These are phyloP conservation scores for Clusia tigrina DNA, from an alignment of 2,888 invertebrate genomes.

Conservation along the genomic window DNA sequence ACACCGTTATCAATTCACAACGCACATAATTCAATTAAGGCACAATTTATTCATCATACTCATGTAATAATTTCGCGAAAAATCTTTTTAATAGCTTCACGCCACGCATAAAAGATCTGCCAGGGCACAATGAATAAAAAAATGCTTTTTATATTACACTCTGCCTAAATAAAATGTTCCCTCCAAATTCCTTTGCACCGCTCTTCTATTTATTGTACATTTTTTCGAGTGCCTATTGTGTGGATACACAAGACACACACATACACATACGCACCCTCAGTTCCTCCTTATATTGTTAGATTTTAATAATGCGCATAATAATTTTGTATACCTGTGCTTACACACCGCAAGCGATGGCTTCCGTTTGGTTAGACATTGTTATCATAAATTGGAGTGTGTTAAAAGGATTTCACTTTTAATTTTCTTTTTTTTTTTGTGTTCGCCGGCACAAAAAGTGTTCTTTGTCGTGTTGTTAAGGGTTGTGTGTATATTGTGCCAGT, in stretches of 20 bases:
- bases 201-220: background rate
- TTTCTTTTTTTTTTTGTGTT: background rate
- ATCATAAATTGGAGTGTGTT: background rate
- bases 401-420: background rate
- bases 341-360: background rate
- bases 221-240: background rate
- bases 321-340: background rate
- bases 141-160: too few species aligned
- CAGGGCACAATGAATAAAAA: background rate
- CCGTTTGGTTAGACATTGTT: background rate
- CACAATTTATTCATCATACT: conserved; percentile 10
- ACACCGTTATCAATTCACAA: background rate
- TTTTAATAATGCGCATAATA: conserved; percentile 6
- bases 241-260: background rate
- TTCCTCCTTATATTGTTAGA: background rate
- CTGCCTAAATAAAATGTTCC: too few species aligned
- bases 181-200: too few species aligned
- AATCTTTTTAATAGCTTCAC: conserved; percentile 10
- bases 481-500: too few species aligned
- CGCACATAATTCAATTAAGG: conserved; percentile 10
- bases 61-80: conserved; percentile 1
- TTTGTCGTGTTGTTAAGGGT: too few species aligned
- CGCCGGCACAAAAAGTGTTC: too few species aligned
- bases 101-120: conserved; percentile 2
- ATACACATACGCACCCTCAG: background rate